Base-by-base conservation (phyloP, 1,140 invertebrate genomes). In the Palaemon carinicauda region DNA sequence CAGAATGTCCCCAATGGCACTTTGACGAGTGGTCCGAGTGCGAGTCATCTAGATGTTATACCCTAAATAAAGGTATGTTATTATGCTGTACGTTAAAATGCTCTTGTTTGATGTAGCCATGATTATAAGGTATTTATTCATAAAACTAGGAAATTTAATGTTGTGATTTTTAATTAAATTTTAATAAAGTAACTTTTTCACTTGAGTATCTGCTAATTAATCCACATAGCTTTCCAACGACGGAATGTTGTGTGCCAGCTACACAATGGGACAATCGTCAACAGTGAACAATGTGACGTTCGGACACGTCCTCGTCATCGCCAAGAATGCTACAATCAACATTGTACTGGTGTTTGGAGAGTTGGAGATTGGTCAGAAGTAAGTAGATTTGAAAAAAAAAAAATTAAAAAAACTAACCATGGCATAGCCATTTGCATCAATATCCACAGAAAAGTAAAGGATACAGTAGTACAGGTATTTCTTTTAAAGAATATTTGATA, bases 291-390 rank as follows among this genome's bases (percentile, higher is more conserved):
- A 77, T 97, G 96, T 90, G 94, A 95, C 87, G 93, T 90, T n/a
- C 90, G 92, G 60, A 93, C 94, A 50, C 94, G 92, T 89, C 97
- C 96, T 2, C 92, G 94, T 29, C 93, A 94, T 89, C 93, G 93
- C 54, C 94, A 95, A 90, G 94, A 96, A 90, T 97, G 96, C 90
- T 94, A 94, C 91, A 96, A 95, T 89, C 93, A 94, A 78, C 94
- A 94, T 21, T 98, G 96, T 92, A 94, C 94, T 90, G 95, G 96
- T 0, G 94, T 95, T 17, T 98, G 96, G 97, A 94, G 94, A 89
- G 95, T 95, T 15, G 96, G 96, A 7, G 94, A 96, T 88, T 97
- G 96, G 96, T 97, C 96, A 31, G 95, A 96, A 94, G 96, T 97
- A 92, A 92, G 90, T 91, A 65, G 53, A 74, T 50, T 60, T 24